A percentile compares a stretch with the other conserved stretches of the same genome.
phyloP scores from a whole-genome alignment of 92 coral and sea anemone genomes.

The Porites divaricata region DNA sequence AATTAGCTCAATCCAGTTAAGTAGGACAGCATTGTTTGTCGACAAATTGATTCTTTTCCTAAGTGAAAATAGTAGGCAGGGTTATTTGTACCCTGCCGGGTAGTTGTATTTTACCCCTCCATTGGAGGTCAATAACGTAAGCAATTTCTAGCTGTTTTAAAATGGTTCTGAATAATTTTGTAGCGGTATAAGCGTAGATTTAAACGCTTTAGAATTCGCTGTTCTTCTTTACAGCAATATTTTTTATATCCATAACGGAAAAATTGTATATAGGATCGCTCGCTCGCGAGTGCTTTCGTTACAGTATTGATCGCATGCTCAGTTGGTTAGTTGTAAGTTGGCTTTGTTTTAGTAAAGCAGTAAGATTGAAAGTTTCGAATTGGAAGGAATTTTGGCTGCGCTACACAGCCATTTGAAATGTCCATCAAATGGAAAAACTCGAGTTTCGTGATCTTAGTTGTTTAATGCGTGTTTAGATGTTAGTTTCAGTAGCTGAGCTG shows the following conservation, averaged over 20 bases:
- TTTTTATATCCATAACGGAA: conserved; percentile 34
- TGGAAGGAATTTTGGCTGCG: conserved; percentile 49
- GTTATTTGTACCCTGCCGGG: conserved; percentile 39
- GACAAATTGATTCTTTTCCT: conserved; percentile 47
- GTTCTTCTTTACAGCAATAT: conserved; percentile 25
- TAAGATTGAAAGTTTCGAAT: conserved; percentile 10
- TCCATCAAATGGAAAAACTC: conserved; percentile 48
- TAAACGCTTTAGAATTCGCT: conserved; percentile 14
- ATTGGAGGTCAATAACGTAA: conserved; percentile 41
- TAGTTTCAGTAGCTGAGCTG: conserved; percentile 14
- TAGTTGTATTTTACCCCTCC: conserved; percentile 30
- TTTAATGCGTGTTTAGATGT: conserved; percentile 17
- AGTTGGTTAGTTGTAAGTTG: conserved; percentile 4
- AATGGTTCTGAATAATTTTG: conserved; percentile 20
- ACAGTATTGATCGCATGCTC: conserved; percentile 34
- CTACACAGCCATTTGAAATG: conserved; percentile 19
- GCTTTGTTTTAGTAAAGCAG: conserved; percentile 6
- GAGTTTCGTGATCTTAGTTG: not conserved
- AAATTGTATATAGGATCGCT: conserved; percentile 39
- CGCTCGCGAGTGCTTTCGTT: conserved; percentile 16
- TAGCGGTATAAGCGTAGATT: not conserved
- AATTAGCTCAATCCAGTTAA: conserved; percentile 42
- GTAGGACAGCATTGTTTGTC: conserved; percentile 44
- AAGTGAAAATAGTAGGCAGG: conserved; percentile 33
- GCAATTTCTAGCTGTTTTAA: conserved; percentile 14